Conservation (phyloP, 2,797 vertebrate genomes). For the Pantherophis vulpinus region DNA sequence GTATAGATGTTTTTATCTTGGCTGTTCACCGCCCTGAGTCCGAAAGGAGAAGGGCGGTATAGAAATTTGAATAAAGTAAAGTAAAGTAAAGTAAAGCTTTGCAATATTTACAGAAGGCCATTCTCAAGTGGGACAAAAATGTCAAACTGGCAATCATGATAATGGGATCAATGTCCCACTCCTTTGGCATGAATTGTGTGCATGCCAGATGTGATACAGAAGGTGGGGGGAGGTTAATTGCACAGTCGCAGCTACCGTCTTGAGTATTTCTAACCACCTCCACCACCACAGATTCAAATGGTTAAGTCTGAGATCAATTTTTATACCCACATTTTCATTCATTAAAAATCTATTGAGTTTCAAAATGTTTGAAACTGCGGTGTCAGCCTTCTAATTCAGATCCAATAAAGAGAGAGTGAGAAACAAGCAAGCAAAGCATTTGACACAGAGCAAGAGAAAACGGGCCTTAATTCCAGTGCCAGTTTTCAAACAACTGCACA, state of each 20-base stretch:
- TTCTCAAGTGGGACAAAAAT: background rate
- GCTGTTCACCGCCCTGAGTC: too few species aligned
- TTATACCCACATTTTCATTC: background rate
- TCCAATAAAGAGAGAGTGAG: background rate
- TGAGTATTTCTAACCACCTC: background rate
- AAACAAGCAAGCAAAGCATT: background rate
- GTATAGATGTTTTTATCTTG: too few species aligned
- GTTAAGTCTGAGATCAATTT: background rate
- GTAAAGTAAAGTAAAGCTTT: too few species aligned
- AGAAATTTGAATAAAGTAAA: too few species aligned
- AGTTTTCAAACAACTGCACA: conserved; percentile 24
- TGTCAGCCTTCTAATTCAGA: background rate
- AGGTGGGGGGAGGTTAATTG: too few species aligned
- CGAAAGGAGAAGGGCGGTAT: too few species aligned
- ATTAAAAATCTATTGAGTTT: background rate
- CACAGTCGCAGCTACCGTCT: background rate
- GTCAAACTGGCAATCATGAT: background rate
- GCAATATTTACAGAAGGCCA: background rate
- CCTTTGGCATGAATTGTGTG: background rate
- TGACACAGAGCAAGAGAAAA: background rate
- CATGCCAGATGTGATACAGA: background rate
- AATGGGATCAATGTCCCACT: background rate
- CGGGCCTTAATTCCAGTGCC: background rate
- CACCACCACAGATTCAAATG: background rate
- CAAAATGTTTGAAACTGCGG: background rate